Percentiles rank a stretch among this genome's conserved stretches.
Conservation (phyloP, 2,888 invertebrate species). For the Horisme vitalbata region DNA sequence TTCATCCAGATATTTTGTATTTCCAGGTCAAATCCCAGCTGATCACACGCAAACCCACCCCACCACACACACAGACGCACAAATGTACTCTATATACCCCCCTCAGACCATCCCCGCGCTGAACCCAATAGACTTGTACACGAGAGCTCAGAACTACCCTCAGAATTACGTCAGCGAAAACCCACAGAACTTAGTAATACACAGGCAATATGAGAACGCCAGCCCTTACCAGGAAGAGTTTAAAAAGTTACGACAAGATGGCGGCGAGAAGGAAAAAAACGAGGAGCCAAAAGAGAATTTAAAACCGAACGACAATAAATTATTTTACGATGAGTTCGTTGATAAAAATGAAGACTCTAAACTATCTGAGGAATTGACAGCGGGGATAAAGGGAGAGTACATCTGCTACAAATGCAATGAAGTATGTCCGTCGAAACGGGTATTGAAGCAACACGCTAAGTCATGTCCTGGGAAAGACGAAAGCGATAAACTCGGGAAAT, state of each 20-base stretch:
- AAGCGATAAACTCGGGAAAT: constrained; percentile 64
- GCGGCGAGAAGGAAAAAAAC: constrained; percentile 44
- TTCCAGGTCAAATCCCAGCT: constrained; percentile 58
- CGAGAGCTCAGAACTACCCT: constrained; percentile 56
- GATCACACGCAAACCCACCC: constrained; percentile 45
- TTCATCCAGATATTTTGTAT: too few species aligned
- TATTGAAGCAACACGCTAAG: constrained; percentile 68
- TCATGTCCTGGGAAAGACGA: constrained; percentile 48
- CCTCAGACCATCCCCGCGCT: constrained; percentile 56
- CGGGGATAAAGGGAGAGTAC: constrained; percentile 71
- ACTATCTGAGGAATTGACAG: constrained; percentile 52
- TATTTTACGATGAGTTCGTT: constrained; percentile 50
- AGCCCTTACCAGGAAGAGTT: constrained; percentile 60
- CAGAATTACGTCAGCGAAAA: constrained; percentile 62
- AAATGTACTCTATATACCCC: constrained; percentile 59
- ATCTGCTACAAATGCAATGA: constrained; percentile 68
- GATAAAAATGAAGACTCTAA: constrained; percentile 33
- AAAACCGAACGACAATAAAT: constrained; percentile 68
- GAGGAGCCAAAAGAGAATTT: constrained; percentile 71
- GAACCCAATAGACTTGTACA: constrained; percentile 56
- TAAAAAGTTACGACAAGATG: constrained; percentile 57
- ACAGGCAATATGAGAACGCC: constrained; percentile 62
- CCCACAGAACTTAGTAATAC: constrained; percentile 70
- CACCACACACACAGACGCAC: constrained; percentile 46
- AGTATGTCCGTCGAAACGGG: constrained; percentile 64